Evolutionary conservation across 2,797 vertebrate genomes (phyloP), one percentile per base, ranked within the genome.

Genomic region (Myripristis murdjan): DNA sequence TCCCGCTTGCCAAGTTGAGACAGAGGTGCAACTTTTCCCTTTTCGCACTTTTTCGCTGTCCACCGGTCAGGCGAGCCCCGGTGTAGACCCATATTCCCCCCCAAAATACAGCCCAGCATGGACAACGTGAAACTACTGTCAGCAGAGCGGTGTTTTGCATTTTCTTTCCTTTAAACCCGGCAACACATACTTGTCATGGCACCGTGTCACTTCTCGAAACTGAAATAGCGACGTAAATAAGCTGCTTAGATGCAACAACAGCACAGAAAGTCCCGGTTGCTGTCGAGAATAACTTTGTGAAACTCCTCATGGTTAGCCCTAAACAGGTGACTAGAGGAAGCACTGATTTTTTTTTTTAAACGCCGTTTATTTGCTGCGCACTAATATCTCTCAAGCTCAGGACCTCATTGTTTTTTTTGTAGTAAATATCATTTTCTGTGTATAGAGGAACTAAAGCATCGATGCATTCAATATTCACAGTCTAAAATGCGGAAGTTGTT

Each of bases 401-500:
- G 35, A 39, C 35, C 35, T 12, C 11, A 7, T 2, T 35, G 33
- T 35, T 35, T 6, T 35, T 35, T 31, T 56, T 23, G 0, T 15
- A n/a, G 23, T 14, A 39, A 3, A 20, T 76, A 12, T 75, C 79
- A 77, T 82, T 88, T 85, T 81, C 83, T 66, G 77, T 80, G 79
- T 83, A 86, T 72, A 80, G 74, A 79, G 81, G 84, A 91, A 91
- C 78, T 83, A 37, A 15, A 37, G 16, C 65, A 75, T 70, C 83
- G 81, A 81, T 82, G 59, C 20, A 66, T 56, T 87, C 41, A 79
- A 73, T 72, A 82, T 85, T 79, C 58, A 77, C 64, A 81, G 55
- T 24, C 10, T 14, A 6, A 84, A 85, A 87, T 81, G 81, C 62
- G 86, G 90, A 93, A 90, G 86, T 88, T 87, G 2, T 75, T 67